Evolutionary conservation across 1,140 invertebrate species (phyloP).

Genomic region (Drosophila pruinosa): DNA sequence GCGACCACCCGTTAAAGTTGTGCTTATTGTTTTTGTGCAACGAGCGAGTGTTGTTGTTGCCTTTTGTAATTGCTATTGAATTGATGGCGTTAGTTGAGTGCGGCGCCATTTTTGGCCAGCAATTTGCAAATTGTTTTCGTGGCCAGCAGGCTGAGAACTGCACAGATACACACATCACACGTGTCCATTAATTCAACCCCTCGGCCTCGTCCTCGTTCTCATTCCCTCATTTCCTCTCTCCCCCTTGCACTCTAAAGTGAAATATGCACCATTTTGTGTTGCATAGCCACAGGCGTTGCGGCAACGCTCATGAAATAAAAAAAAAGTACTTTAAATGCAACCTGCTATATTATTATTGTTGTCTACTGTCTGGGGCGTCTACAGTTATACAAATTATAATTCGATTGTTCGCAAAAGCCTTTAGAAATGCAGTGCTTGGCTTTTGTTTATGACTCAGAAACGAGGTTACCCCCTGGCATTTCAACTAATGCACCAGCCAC

Average conservation of each 20-base stretch:
- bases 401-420: conserved; percentile 59
- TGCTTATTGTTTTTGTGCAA: conserved; percentile 62
- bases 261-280: conserved; percentile 57
- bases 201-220: too few species aligned
- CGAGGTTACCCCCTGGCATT: conserved; percentile 38
- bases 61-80: conserved; percentile 72
- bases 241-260: conserved; percentile 29
- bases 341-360: conserved; percentile 10
- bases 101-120: conserved; percentile 68
- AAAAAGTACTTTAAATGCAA: conserved; percentile 5
- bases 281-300: conserved; percentile 48
- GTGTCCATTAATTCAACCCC: conserved; percentile 45
- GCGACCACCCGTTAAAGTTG: conserved; percentile 71
- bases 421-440: conserved; percentile 31
- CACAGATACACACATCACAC: conserved; percentile 45
- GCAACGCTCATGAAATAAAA: conserved; percentile 6
- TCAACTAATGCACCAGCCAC: not conserved
- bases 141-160: conserved; percentile 23
- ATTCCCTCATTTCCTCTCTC: too few species aligned
- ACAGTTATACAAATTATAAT: conserved; percentile 71
- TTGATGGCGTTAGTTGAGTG: conserved; percentile 54
- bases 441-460: conserved; percentile 44
- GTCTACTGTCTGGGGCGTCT: conserved; percentile 40
- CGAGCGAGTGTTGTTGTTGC: conserved; percentile 30
- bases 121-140: conserved; percentile 76